phyloP scores from a whole-genome alignment of 2,888 invertebrate genomes.

The Caenorhabditis doughertyi region DNA sequence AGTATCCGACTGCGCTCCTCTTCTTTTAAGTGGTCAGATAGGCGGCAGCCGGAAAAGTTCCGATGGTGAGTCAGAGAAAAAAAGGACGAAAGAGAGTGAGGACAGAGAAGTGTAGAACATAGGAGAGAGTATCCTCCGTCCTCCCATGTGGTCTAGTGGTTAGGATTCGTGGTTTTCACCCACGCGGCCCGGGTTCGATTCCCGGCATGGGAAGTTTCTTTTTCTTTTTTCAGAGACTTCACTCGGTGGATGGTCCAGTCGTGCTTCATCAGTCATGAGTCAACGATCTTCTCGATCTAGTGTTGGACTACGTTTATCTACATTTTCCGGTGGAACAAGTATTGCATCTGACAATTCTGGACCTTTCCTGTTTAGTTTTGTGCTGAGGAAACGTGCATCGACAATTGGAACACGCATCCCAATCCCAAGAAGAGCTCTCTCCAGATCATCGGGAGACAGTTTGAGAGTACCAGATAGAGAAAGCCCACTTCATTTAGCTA shows the following conservation, averaged over 20 bases:
- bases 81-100: background rate
- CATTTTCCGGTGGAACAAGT: slow-evolving; percentile 82
- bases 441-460: slow-evolving; percentile 80
- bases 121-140: background rate
- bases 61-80: slow-evolving; percentile 66
- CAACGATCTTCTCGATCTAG: slow-evolving; percentile 80
- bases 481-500: slow-evolving; percentile 79
- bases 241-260: slow-evolving; percentile 81
- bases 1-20: slow-evolving; percentile 81
- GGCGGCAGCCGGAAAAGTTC: slow-evolving; percentile 72
- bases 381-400: slow-evolving; percentile 81
- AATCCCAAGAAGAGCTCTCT: slow-evolving; percentile 78
- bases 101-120: background rate
- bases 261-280: slow-evolving; percentile 81
- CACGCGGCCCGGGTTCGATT: slow-evolving; percentile 79
- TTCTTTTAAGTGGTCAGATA: slow-evolving; percentile 72
- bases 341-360: slow-evolving; percentile 82
- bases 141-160: slow-evolving; percentile 76
- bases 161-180: slow-evolving; percentile 79
- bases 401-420: slow-evolving; percentile 82
- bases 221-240: slow-evolving; percentile 76
- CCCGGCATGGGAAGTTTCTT: slow-evolving; percentile 74
- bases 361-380: slow-evolving; percentile 82
- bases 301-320: slow-evolving; percentile 80
- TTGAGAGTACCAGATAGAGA: slow-evolving; percentile 82